A percentile compares a stretch with the other conserved stretches of the same genome.
phyloP scores from a whole-genome alignment of 2,888 invertebrate species.

The Desoria tigrina region DNA sequence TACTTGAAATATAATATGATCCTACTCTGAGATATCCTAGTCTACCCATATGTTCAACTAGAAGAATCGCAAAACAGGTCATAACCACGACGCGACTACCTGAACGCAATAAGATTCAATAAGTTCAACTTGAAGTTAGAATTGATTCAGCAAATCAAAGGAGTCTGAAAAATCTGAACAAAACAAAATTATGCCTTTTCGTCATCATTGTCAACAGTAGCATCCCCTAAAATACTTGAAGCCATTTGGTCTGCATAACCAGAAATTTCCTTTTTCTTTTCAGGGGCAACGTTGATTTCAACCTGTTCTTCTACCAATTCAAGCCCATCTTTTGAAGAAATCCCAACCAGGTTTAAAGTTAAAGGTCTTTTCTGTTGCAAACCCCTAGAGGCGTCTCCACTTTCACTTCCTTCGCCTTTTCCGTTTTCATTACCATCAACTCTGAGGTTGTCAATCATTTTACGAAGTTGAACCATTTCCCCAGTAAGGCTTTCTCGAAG shows the following conservation, averaged over 20 bases:
- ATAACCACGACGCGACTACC: too few relatives aligned
- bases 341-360: constrained; percentile 34
- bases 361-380: constrained; percentile 35
- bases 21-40: too few relatives aligned
- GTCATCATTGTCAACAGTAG: not conserved
- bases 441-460: constrained; percentile 35
- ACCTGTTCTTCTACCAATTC: constrained; percentile 20
- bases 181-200: too few relatives aligned
- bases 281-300: not conserved
- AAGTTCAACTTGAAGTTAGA: too few relatives aligned
- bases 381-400: constrained; percentile 16
- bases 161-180: too few relatives aligned
- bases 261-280: constrained; percentile 40
- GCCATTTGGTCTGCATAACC: constrained; percentile 50
- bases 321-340: constrained; percentile 13
- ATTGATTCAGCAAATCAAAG: too few relatives aligned
- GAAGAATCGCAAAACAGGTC: too few relatives aligned
- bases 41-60: too few relatives aligned
- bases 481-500: constrained; percentile 36
- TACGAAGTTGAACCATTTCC: constrained; percentile 42
- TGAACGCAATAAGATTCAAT: too few relatives aligned
- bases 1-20: too few relatives aligned
- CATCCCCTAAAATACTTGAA: constrained; percentile 41
- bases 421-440: not conserved
- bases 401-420: constrained; percentile 2